Conservation (phyloP, 2,888 invertebrate genomes). For the Amphipoea oculea region DNA sequence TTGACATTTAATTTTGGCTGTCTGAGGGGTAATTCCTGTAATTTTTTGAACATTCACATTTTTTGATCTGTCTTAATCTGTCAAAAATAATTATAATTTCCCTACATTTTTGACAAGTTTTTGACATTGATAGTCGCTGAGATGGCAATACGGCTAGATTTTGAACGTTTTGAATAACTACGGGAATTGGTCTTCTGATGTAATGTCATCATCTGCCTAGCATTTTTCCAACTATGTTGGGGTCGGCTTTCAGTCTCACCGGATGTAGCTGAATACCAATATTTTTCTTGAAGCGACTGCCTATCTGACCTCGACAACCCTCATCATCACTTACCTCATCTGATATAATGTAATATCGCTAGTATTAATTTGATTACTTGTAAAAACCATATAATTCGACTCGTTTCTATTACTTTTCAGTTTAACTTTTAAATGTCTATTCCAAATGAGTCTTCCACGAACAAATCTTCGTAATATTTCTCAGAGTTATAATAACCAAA, state of each 20-base stretch:
- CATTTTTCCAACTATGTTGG: no score
- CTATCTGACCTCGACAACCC: no score
- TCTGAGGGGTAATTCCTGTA: not conserved
- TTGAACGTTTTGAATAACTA: not conserved
- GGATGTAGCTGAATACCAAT: no score
- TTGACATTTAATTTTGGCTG: not conserved
- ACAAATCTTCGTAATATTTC: constrained; percentile 28
- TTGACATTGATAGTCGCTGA: no score
- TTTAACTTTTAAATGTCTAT: not conserved
- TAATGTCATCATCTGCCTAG: no score
- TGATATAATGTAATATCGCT: not conserved
- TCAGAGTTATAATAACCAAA: constrained; percentile 27
- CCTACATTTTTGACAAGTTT: no score
- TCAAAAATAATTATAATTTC: not conserved
- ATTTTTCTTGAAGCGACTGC: no score
- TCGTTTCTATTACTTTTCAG: not conserved
- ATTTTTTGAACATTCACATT: not conserved
- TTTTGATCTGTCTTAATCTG: not conserved
- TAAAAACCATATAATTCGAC: not conserved
- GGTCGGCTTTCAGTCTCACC: no score
- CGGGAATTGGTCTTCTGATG: not conserved
- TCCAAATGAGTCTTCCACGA: constrained; percentile 12
- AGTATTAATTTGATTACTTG: not conserved
- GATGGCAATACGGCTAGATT: not conserved
- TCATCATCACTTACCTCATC: no score